Conservation (phyloP, 1,140 invertebrate species). For the Copidosoma floridanum region DNA sequence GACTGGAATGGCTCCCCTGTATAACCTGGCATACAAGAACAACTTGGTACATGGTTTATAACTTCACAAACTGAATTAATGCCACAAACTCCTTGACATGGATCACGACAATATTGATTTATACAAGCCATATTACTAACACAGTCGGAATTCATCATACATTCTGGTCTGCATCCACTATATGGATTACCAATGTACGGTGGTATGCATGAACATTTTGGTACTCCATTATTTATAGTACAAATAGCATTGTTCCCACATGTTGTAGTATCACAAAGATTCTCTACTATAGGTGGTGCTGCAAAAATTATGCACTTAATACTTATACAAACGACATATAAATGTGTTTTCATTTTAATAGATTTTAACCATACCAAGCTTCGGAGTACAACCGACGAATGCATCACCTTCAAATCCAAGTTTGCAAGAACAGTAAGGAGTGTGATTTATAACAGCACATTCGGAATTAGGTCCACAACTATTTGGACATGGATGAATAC, state of each 20-base stretch:
- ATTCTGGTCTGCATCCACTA: slow-evolving; percentile 76
- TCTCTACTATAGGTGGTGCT: slow-evolving; percentile 44
- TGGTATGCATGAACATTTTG: slow-evolving; percentile 77
- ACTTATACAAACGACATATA: neutral
- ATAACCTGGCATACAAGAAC: slow-evolving; percentile 72
- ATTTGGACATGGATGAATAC: slow-evolving; percentile 71
- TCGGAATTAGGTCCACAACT: slow-evolving; percentile 77
- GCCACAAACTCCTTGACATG: slow-evolving; percentile 82
- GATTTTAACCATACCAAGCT: slow-evolving; percentile 39
- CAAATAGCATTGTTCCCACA: slow-evolving; percentile 82
- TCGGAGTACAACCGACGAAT: slow-evolving; percentile 70
- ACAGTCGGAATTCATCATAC: slow-evolving; percentile 77
- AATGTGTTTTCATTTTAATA: too few relatives aligned
- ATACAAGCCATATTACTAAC: slow-evolving; percentile 75
- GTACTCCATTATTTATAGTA: slow-evolving; percentile 64
- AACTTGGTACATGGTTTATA: slow-evolving; percentile 78
- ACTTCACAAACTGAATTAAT: slow-evolving; percentile 75
- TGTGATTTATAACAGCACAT: slow-evolving; percentile 79
- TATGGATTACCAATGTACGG: slow-evolving; percentile 83
- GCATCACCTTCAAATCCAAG: slow-evolving; percentile 78
- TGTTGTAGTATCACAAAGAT: slow-evolving; percentile 77
- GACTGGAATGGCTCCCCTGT: slow-evolving; percentile 80
- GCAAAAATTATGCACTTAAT: slow-evolving; percentile 22
- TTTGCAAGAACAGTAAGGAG: slow-evolving; percentile 76
- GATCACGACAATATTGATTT: slow-evolving; percentile 81